Evolutionary conservation across 1,140 invertebrate genomes (phyloP).

Genomic region (Drosophila setifemur): DNA sequence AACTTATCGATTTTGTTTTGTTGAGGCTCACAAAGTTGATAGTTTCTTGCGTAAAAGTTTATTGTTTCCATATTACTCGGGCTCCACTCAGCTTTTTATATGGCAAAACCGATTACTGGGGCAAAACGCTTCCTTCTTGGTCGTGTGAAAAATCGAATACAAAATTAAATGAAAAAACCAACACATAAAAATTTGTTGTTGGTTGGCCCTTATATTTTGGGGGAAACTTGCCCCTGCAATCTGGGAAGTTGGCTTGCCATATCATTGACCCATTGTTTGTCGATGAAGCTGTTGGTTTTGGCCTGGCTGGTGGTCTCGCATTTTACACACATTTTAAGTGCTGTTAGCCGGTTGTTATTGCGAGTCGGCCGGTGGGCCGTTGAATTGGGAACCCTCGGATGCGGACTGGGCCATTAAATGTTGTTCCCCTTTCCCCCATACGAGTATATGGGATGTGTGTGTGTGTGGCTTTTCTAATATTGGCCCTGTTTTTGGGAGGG

Average conservation of each 20-base stretch:
- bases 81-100: background rate
- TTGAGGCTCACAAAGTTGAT: slow-evolving; percentile 17
- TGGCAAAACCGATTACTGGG: background rate
- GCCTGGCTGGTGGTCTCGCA: slow-evolving; percentile 53
- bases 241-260: slow-evolving; percentile 3
- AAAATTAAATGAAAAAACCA: slow-evolving; percentile 72
- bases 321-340: slow-evolving; percentile 78
- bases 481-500: slow-evolving; percentile 18
- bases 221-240: background rate
- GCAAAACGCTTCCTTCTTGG: background rate
- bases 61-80: background rate
- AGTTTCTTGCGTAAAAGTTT: slow-evolving; percentile 5
- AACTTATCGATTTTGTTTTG: background rate
- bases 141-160: slow-evolving; percentile 17
- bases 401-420: slow-evolving; percentile 40
- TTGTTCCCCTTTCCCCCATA: slow-evolving; percentile 27
- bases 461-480: slow-evolving; percentile 44
- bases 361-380: slow-evolving; percentile 10
- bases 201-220: background rate
- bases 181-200: slow-evolving; percentile 71
- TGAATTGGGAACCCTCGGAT: slow-evolving; percentile 12
- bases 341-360: slow-evolving; percentile 73
- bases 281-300: slow-evolving; percentile 61
- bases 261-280: slow-evolving; percentile 67
- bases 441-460: slow-evolving; percentile 4